Base-by-base conservation (phyloP, 2,888 invertebrate species). In the Torymus tubicola region DNA sequence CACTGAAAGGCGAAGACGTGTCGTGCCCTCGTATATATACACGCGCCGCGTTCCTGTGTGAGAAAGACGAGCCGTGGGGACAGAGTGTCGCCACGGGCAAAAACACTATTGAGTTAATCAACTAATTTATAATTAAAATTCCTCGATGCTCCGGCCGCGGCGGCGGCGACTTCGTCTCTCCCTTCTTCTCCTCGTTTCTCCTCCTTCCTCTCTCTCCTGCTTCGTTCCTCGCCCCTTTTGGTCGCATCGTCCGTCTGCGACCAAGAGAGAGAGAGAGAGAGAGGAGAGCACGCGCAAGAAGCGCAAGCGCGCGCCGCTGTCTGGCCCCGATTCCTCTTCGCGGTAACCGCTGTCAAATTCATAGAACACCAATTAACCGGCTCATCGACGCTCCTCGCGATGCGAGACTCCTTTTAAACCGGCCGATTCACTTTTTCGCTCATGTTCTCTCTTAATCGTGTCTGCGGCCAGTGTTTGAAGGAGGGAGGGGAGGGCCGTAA, bases 51-150 rank as follows among this genome's bases (percentile, higher is more conserved):
- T 82, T 81, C 58, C 83, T 84, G 84, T 55, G 80, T 81, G 83
- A 82, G 68, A 84, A 83, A 71, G 80, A 68, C 71, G 74, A 76
- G 83, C 64, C 75, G 77, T 68, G 71, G 80, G 78, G 42, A 42
- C 42, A 80, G 84, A 83, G 81, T 83, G 83, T 86, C 87, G 88
- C 87, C 87, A 84, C 81, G 69, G 84, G 86, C 88, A 90, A 91
- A 90, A 91, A 91, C 89, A 86, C 88, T 90, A 90, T 89, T 90
- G 90, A 91, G 90, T 91, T 90, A 90, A 91, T 90, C 90, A 91
- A 90, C 91, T 90, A 91, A 90, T 91, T 91, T 91, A 90, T 91
- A 90, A 91, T 91, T 91, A 91, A 90, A 90, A 90, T 91, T 90
- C 90, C 89, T 87, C 84, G 87, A 86, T 86, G 86, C 83, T 81